Evolutionary conservation across 1,140 invertebrate genomes (phyloP).

Genomic region (Gryllus bimaculatus): DNA sequence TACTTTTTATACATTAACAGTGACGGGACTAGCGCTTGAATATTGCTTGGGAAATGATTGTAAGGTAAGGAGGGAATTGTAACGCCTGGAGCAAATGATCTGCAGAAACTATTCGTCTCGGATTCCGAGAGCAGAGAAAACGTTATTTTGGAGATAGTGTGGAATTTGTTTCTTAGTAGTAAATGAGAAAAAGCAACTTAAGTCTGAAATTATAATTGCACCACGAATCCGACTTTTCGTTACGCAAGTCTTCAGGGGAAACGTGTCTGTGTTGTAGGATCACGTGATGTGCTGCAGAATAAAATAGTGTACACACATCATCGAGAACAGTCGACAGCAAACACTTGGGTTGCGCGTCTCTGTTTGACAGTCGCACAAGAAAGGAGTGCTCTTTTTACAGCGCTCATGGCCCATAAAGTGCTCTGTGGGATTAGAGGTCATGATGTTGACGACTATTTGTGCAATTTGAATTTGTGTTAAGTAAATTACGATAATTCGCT

Average conservation of each 20-base stretch:
- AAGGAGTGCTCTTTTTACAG: not conserved
- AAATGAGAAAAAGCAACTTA: too few relatives aligned
- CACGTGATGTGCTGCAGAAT: too few relatives aligned
- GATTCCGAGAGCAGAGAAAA: too few relatives aligned
- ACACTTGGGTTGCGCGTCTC: not conserved
- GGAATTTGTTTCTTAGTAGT: too few relatives aligned
- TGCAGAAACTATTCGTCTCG: too few relatives aligned
- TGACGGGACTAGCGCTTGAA: not conserved
- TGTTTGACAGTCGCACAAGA: not conserved
- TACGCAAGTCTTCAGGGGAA: too few relatives aligned
- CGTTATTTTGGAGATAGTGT: too few relatives aligned
- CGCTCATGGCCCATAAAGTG: not conserved
- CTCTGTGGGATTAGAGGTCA: not conserved
- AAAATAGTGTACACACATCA: too few relatives aligned
- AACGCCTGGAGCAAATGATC: too few relatives aligned
- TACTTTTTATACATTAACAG: conserved; percentile 1
- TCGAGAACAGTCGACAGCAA: not conserved
- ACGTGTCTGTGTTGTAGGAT: too few relatives aligned
- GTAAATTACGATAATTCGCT: not conserved
- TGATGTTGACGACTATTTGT: not conserved
- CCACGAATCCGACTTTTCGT: too few relatives aligned
- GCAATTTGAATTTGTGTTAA: not conserved
- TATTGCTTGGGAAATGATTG: not conserved
- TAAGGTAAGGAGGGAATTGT: not conserved
- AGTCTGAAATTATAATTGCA: too few relatives aligned